Percentiles rank a stretch among this genome's conserved stretches.
These are phyloP conservation scores for Gobio gobio DNA, from an alignment of 2,113 vertebrate genomes.

Conservation along the genomic window DNA sequence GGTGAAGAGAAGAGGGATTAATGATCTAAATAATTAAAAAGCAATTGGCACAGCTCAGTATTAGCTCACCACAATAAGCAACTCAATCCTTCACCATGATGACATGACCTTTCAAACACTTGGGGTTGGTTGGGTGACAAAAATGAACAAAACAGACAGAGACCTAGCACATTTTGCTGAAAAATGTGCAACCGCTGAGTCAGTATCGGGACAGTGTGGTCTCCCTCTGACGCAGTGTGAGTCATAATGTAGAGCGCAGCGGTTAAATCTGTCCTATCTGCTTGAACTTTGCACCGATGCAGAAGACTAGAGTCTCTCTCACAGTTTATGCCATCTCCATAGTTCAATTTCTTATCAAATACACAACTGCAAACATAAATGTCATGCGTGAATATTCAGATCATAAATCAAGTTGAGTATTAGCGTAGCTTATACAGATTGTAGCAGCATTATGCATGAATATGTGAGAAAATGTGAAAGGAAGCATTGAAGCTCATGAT, in stretches of 20 bases:
- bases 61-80: not conserved
- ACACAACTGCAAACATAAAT: not conserved
- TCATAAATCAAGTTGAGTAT: too few relatives aligned
- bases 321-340: not conserved
- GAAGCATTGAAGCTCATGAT: too few relatives aligned
- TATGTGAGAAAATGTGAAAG: too few relatives aligned
- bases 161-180: not conserved
- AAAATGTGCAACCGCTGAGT: not conserved
- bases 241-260: constrained; percentile 7
- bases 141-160: not conserved
- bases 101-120: not conserved
- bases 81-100: not conserved
- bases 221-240: constrained; percentile 26
- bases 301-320: not conserved
- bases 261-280: not conserved
- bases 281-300: not conserved
- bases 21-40: constrained; percentile 45
- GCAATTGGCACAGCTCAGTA: constrained; percentile 13
- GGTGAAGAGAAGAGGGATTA: constrained; percentile 32
- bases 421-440: too few relatives aligned
- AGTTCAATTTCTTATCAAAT: not conserved
- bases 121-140: not conserved
- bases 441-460: too few relatives aligned
- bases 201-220: not conserved
- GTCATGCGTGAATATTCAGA: too few relatives aligned